Conservation (phyloP, 2,888 invertebrate genomes). For the Drosophila imparisetae region DNA sequence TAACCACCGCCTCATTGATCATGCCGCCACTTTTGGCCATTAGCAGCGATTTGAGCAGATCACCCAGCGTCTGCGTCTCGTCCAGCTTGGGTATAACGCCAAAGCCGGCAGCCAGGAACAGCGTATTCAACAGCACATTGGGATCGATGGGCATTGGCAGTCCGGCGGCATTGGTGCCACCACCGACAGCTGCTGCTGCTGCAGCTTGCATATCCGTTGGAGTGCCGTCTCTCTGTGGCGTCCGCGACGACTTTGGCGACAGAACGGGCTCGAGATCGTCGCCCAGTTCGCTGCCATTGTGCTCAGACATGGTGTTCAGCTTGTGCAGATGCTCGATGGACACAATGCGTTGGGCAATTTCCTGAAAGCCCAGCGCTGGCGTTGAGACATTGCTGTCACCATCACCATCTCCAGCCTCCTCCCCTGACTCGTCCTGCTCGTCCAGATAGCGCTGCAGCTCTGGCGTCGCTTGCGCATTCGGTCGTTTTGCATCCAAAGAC, state of each 20-base stretch:
- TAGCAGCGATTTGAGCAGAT: constrained; percentile 80
- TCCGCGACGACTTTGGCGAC: constrained; percentile 54
- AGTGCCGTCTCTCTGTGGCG: constrained; percentile 34
- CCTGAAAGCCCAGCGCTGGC: constrained; percentile 69
- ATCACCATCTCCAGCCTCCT: constrained; percentile 83
- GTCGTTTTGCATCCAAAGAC: constrained; percentile 83
- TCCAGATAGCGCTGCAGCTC: constrained; percentile 73
- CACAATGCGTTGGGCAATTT: constrained; percentile 67
- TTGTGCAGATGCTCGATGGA: constrained; percentile 73
- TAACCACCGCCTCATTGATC: constrained; percentile 61
- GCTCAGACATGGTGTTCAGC: constrained; percentile 67
- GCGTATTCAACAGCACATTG: constrained; percentile 80
- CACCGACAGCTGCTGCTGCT: constrained; percentile 16
- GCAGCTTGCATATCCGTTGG: constrained; percentile 30
- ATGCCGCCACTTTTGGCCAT: constrained; percentile 73
- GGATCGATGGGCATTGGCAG: constrained; percentile 76
- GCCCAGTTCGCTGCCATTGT: constrained; percentile 73
- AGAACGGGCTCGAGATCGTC: constrained; percentile 47
- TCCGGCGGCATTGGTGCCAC: constrained; percentile 46
- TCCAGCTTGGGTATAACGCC: constrained; percentile 73
- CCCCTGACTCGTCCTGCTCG: constrained; percentile 83
- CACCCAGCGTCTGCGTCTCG: constrained; percentile 81
- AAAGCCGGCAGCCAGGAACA: constrained; percentile 80
- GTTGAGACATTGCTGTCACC: constrained; percentile 86
- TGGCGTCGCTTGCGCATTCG: constrained; percentile 79